Conservation (phyloP, 2,797 vertebrate genomes). For the Sphenodon punctatus region DNA sequence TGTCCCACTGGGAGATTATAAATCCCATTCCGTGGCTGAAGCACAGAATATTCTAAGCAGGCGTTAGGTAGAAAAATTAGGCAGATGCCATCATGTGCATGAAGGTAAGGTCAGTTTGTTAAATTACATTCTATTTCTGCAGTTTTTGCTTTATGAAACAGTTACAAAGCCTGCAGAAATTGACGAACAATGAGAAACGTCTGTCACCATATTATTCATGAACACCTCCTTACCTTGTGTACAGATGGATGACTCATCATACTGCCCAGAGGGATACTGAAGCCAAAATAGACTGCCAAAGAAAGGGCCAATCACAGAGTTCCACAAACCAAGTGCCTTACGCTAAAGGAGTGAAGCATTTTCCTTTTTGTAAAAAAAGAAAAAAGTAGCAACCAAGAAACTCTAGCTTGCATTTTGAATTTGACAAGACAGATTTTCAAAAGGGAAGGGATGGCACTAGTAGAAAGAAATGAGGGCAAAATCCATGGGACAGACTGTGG, state of each 20-base stretch:
- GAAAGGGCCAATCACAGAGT: background rate
- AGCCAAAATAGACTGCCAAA: constrained; percentile 16
- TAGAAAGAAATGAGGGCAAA: too few relatives aligned
- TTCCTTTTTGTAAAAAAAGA: too few relatives aligned
- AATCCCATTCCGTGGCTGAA: background rate
- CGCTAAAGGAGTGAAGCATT: too few relatives aligned
- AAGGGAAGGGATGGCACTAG: too few relatives aligned
- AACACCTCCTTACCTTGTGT: background rate
- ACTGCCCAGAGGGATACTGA: constrained; percentile 3
- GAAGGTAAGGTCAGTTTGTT: fast-evolving
- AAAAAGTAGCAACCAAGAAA: too few relatives aligned
- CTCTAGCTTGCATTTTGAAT: too few relatives aligned
- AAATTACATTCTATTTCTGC: background rate
- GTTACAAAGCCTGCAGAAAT: background rate
- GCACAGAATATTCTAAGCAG: background rate
- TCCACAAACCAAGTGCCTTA: too few relatives aligned
- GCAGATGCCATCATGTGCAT: fast-evolving
- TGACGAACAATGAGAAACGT: constrained; percentile 11
- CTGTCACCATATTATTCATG: constrained; percentile 21
- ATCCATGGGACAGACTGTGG: too few relatives aligned
- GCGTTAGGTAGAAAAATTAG: background rate
- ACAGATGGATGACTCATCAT: constrained; percentile 22
- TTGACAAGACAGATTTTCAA: too few relatives aligned
- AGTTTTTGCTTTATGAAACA: constrained; percentile 6
- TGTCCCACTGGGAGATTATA: fast-evolving